Evolutionary conservation across 2,113 vertebrate species (phyloP), one percentile per base, ranked within the genome.

Genomic region (Cercopithecus mona): DNA sequence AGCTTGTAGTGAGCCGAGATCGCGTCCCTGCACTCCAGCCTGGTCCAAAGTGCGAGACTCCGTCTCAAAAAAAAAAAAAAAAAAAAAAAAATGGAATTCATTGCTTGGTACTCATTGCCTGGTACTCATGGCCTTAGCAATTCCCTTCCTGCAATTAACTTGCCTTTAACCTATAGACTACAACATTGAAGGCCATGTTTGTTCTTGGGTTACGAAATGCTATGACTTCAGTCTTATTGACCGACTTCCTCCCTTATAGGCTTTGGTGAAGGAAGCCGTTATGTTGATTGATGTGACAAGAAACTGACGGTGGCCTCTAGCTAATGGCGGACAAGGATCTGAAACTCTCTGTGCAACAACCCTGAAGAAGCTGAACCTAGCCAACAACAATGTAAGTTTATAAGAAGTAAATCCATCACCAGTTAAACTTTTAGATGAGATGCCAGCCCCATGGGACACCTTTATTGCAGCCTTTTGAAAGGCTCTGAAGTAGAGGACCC

Each of bases 381-480:
- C 43, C n/a, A 64, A 88, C 0, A 57, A 22, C 20, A 27, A 18
- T 17, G 1, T 23, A 43, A 80, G 12, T 50, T 10, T 4, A 86
- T 66, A 78, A 52, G 9, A 9, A 11, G 14, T 45, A 5, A 52
- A 38, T 40, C 16, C 3, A 3, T 70, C 20, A 40, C 8, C 4
- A 45, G 4, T 10, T 82, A 25, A 72, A 32, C 5, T 91, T 64
- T 88, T n/a, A 75, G 0, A 22, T 66, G 52, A 32, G 30, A 89
- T 38, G 10, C 12, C 2, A 38, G 23, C 0, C 25, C 30, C 2
- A 3, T 32, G 6, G 35, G 52, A 73, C 10, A 22, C 2, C 35
- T 83, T 79, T 17, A 52, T 30, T 97, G 40, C 0, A 86, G 30
- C 1, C 20, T 91, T 87, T 13, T n/a, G 18, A 66, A 86, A 48